These are phyloP conservation scores for Ruditapes philippinarum DNA, from an alignment of 1,140 invertebrate species.

Conservation along the genomic window DNA sequence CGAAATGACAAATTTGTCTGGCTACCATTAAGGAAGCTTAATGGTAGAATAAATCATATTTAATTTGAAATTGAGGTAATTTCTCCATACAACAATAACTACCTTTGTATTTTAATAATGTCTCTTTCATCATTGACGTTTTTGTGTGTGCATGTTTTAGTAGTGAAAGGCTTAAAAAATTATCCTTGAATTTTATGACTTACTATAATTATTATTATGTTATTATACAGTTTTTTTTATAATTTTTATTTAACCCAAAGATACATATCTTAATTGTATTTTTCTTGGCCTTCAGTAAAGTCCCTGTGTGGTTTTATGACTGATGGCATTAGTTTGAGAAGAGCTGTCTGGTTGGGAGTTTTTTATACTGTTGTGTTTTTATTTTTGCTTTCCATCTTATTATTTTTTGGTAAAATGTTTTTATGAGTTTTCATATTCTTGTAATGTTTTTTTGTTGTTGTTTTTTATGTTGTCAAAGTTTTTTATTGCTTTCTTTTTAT, in stretches of 20 bases:
- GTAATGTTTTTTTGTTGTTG: no score
- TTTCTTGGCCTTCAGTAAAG: not conserved
- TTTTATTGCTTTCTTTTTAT: no score
- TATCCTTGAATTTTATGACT: conserved; percentile 1
- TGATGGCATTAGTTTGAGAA: no score
- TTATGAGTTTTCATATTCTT: no score
- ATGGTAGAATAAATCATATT: conserved; percentile 1
- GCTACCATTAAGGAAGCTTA: not conserved
- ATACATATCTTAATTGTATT: not conserved
- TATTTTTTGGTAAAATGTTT: no score
- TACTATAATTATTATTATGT: no score
- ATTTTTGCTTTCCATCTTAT: no score
- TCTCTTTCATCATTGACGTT: conserved; percentile 38
- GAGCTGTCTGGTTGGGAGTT: not conserved
- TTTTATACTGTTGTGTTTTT: not conserved
- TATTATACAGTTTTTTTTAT: not conserved
- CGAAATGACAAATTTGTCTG: conserved; percentile 9
- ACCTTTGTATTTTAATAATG: conserved; percentile 11
- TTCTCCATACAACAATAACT: not conserved
- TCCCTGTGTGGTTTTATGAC: not conserved
- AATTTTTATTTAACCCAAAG: not conserved
- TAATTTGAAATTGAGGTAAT: conserved; percentile 4
- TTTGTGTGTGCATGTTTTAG: no score
- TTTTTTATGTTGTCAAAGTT: no score
- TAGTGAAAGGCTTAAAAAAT: conserved; percentile 2